phyloP scores from a whole-genome alignment of 2,888 invertebrate genomes.

The Volucella inanis region DNA sequence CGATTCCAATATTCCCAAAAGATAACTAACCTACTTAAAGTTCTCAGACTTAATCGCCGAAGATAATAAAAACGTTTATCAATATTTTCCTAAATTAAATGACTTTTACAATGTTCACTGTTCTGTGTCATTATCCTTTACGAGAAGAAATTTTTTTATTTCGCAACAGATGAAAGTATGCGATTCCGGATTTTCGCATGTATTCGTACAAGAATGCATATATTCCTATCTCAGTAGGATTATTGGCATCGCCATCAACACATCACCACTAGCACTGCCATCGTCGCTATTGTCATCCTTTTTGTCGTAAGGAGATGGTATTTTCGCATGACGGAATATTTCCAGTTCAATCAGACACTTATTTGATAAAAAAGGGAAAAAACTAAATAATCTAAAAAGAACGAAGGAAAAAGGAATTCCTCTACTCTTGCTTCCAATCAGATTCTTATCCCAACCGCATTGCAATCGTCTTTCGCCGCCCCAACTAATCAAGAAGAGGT shows the following conservation, averaged over 20 bases:
- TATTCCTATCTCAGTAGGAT: constrained; percentile 8
- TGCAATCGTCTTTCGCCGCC: constrained; percentile 56
- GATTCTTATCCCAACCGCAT: constrained; percentile 70
- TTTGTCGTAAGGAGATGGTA: constrained; percentile 10
- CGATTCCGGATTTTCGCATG: constrained; percentile 24
- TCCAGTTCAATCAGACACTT: constrained; percentile 73
- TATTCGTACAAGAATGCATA: constrained; percentile 14
- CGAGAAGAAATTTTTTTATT: constrained; percentile 50
- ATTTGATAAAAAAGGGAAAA: constrained; percentile 57
- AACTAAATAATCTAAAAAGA: constrained; percentile 3
- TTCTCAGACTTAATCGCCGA: constrained; percentile 34
- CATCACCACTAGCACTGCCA: constrained; percentile 12
- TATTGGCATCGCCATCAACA: not conserved
- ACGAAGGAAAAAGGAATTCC: constrained; percentile 51
- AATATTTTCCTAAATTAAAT: constrained; percentile 48
- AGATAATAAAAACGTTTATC: constrained; percentile 64
- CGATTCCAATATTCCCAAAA: no score
- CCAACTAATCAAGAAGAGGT: constrained; percentile 64
- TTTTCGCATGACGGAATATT: constrained; percentile 68
- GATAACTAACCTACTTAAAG: no score
- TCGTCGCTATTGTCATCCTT: constrained; percentile 39
- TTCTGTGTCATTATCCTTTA: constrained; percentile 36
- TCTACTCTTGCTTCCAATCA: constrained; percentile 61
- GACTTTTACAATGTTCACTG: not conserved
- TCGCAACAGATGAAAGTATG: constrained; percentile 61